Conservation (phyloP, 2,113 vertebrate species). For the Sciurus niger region DNA sequence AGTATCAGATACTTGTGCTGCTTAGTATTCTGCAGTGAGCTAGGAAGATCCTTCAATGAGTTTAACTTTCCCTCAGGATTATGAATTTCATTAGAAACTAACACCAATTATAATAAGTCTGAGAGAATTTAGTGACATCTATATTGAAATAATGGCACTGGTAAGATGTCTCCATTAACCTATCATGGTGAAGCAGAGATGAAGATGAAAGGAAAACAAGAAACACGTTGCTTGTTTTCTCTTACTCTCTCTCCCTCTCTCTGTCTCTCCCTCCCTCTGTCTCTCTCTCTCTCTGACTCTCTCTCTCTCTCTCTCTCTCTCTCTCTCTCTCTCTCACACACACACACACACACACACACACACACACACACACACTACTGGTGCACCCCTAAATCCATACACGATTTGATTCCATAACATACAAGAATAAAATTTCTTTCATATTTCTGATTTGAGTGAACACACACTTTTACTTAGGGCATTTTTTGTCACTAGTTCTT, state of each 20-base stretch:
- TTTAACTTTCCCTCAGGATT: slow-evolving; percentile 78
- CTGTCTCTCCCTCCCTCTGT: too few relatives aligned
- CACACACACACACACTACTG: neutral
- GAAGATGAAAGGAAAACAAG: neutral
- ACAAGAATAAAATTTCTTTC: neutral
- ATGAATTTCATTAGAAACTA: slow-evolving; percentile 73
- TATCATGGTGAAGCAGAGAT: neutral
- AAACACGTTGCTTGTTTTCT: neutral
- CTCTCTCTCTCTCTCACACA: too few relatives aligned
- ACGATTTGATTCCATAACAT: neutral
- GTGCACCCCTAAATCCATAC: neutral
- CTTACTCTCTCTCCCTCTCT: too few relatives aligned
- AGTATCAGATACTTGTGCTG: slow-evolving; percentile 76
- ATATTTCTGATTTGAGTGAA: slow-evolving; percentile 41
- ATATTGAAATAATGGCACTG: neutral
- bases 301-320: too few relatives aligned
- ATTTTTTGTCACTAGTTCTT: slow-evolving; percentile 52
- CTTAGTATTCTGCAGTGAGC: slow-evolving; percentile 77
- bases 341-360: too few relatives aligned
- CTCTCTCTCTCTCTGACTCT: too few relatives aligned
- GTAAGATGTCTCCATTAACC: neutral
- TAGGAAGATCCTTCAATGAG: slow-evolving; percentile 73
- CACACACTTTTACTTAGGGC: neutral
- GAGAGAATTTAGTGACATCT: slow-evolving; percentile 70
- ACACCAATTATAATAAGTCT: slow-evolving; percentile 70